Base-by-base conservation (phyloP, 2,797 vertebrate species). In the Chelidonichthys spinosus region DNA sequence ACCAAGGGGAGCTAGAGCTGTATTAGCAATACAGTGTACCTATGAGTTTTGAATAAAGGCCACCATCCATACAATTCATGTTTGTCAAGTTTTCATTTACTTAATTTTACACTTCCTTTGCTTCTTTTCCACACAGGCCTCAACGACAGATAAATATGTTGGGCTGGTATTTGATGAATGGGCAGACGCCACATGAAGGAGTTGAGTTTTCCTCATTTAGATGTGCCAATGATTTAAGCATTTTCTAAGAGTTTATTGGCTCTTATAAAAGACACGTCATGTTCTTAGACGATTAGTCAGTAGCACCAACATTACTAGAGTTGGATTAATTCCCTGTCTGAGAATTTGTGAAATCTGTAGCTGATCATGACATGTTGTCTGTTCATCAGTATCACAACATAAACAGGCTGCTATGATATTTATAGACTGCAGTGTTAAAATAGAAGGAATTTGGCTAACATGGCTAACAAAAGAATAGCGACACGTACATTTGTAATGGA, bases 71-170 rank as follows among this genome's bases (percentile, higher is more conserved):
- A 39, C 15, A 63, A 10, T 40, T 71, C 2, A 25, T 25, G 25
- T 25, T 25, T 25, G 25, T 46, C 35, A 35, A 43, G 42, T 59
- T 8, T 17, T 43, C 2, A 39, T 72, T 33, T 36, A 42, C 8
- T 54, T 4, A 2, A 35, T 72, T 62, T 65, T 59, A n/a, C 25
- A 37, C 44, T 72, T 70, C 71, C 18, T 56, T 59, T 63, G 56
- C 15, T 33, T 79, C 11, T 37, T 69, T 78, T 70, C 15, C 78
- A 69, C 49, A 49, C 42, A 74, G 52, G 18, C 25, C 78, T 76
- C 33, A 82, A 74, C 69, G 49, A 46, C 62, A 69, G 67, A 91
- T 86, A 81, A 83, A 88, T 87, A 78, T 33, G 49, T 7, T 42
- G n/a, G 17, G 61, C 35, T 82, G 62, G 62, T 64, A 74, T 59